These are phyloP conservation scores for Potamarius usumacintae DNA, from an alignment of 2,113 vertebrate species.

Conservation along the genomic window DNA sequence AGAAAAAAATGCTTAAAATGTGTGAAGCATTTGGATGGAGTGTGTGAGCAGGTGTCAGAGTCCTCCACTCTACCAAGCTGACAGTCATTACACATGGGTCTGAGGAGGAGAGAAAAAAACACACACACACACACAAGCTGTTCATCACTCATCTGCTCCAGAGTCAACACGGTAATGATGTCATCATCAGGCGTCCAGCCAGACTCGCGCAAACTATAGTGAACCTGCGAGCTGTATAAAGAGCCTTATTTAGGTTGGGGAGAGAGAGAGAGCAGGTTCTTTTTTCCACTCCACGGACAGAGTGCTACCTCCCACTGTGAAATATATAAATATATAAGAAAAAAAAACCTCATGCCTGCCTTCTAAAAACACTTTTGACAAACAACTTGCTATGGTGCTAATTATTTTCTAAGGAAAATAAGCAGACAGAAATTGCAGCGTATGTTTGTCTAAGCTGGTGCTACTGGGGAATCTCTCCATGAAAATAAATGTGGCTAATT, in stretches of 20 bases:
- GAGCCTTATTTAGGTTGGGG: conserved; percentile 68
- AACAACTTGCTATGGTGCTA: conserved; percentile 51
- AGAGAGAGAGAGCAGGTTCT: conserved; percentile 56
- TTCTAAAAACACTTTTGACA: conserved; percentile 48
- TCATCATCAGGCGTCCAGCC: conserved; percentile 66
- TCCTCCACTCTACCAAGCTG: conserved; percentile 63
- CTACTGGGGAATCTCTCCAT: conserved; percentile 43
- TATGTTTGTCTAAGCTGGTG: conserved; percentile 47
- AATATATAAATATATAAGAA: conserved; percentile 40
- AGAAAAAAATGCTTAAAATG: conserved; percentile 4
- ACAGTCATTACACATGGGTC: conserved; percentile 15
- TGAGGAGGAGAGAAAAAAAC: background rate
- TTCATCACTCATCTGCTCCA: conserved; percentile 77
- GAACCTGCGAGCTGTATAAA: conserved; percentile 69
- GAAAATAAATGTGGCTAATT: conserved; percentile 53
- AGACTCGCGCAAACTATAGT: conserved; percentile 68
- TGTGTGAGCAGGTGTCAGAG: conserved; percentile 69
- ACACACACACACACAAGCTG: conserved; percentile 59
- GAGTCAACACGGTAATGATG: conserved; percentile 76
- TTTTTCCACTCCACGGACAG: conserved; percentile 66
- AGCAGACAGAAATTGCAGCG: conserved; percentile 37
- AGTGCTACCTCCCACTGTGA: conserved; percentile 72
- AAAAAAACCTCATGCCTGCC: conserved; percentile 21
- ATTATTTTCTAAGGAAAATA: conserved; percentile 55
- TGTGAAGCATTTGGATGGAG: background rate